phyloP scores from a whole-genome alignment of 1,140 invertebrate species.

The Chlorops oryzae region DNA sequence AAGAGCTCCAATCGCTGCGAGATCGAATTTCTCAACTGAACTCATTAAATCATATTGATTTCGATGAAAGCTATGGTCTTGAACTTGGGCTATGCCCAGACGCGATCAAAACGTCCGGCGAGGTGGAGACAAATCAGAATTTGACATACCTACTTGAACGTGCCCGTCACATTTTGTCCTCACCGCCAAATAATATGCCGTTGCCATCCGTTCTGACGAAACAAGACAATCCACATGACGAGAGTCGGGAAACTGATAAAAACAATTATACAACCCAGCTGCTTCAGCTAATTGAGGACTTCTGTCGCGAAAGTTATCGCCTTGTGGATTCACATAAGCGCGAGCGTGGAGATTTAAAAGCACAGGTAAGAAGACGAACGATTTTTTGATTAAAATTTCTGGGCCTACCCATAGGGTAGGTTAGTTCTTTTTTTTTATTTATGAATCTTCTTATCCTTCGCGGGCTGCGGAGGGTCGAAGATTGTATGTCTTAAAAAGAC shows the following conservation, averaged over 20 bases:
- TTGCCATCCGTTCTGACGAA: no score
- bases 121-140: no score
- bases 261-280: constrained; percentile 49
- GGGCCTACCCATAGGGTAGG: no score
- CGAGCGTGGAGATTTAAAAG: constrained; percentile 63
- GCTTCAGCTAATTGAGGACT: constrained; percentile 57
- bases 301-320: constrained; percentile 56
- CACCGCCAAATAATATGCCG: no score
- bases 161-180: constrained; percentile 51
- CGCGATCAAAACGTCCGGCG: no score
- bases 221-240: constrained; percentile 31
- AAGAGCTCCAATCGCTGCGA: constrained; percentile 53
- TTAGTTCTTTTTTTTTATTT: no score
- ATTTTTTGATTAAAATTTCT: no score
- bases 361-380: constrained; percentile 69
- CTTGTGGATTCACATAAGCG: constrained; percentile 57
- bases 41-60: constrained; percentile 52
- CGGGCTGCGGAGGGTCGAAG: no score
- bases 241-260: not conserved
- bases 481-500: no score
- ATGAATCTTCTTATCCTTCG: no score
- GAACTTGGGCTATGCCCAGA: no score
- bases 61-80: constrained; percentile 54
- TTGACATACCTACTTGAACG: no score
- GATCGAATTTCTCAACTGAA: constrained; percentile 49